phyloP scores from a whole-genome alignment of 2,888 invertebrate genomes.

The Mechanitis messenoides region DNA sequence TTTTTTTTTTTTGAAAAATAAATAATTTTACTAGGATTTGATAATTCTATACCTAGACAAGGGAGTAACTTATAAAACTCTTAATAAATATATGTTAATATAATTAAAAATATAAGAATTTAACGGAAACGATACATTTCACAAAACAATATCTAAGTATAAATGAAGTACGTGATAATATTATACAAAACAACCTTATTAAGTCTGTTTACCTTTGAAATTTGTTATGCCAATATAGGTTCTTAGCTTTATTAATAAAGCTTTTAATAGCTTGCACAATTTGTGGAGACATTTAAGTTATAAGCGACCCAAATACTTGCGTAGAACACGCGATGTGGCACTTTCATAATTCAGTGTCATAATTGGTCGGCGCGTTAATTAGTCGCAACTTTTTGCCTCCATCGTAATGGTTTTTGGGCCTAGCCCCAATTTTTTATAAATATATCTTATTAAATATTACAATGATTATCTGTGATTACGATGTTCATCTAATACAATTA shows the following conservation, averaged over 20 bases:
- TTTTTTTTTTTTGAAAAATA: too few species aligned
- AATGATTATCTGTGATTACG: neutral
- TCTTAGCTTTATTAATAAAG: conserved; percentile 6
- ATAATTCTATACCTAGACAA: too few species aligned
- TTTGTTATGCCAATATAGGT: neutral
- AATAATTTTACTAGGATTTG: too few species aligned
- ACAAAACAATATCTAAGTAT: conserved; percentile 12
- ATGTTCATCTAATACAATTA: too few species aligned
- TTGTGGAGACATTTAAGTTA: conserved; percentile 16
- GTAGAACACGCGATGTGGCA: conserved; percentile 51
- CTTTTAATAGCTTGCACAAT: conserved; percentile 5
- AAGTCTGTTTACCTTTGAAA: conserved; percentile 17
- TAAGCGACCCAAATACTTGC: conserved; percentile 34
- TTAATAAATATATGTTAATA: neutral
- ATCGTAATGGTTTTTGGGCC: conserved; percentile 25
- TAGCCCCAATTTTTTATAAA: conserved; percentile 11
- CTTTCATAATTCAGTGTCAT: conserved; percentile 60
- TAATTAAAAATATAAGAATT: conserved; percentile 5
- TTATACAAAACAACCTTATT: conserved; percentile 20
- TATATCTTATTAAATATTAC: neutral
- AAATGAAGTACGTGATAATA: conserved; percentile 17
- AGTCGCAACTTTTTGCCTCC: conserved; percentile 38
- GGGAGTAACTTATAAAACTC: too few species aligned
- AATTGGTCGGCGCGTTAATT: conserved; percentile 54
- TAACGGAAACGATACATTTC: conserved; percentile 9